These are phyloP conservation scores for Oligia latruncula DNA, from an alignment of 2,888 invertebrate genomes.

Conservation along the genomic window DNA sequence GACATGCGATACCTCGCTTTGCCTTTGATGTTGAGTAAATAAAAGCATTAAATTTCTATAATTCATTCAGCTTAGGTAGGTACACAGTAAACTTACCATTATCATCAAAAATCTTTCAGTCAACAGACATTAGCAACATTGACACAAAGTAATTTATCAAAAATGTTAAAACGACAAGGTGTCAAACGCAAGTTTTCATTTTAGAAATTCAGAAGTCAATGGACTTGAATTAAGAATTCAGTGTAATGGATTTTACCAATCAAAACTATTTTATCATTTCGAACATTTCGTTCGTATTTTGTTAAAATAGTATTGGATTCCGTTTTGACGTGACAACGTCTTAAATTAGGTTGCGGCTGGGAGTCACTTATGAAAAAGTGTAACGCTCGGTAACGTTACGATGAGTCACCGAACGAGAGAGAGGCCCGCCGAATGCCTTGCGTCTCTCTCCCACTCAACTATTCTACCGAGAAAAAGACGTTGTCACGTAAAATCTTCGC, in stretches of 20 bases:
- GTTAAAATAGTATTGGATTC: neutral
- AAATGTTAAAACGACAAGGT: neutral
- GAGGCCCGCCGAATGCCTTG: too few species aligned
- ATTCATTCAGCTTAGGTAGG: neutral
- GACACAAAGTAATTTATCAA: slow-evolving; percentile 9
- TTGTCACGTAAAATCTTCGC: too few species aligned
- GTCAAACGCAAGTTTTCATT: neutral
- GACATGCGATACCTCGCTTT: neutral
- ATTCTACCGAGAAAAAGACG: too few species aligned
- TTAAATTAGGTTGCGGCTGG: too few species aligned
- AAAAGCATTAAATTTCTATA: neutral
- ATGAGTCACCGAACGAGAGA: too few species aligned
- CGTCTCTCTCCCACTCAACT: too few species aligned
- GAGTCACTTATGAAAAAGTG: too few species aligned
- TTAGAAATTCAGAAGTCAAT: neutral
- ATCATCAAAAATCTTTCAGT: slow-evolving; percentile 1
- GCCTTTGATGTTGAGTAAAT: slow-evolving; percentile 3
- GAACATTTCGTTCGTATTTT: neutral
- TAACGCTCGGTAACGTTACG: too few species aligned
- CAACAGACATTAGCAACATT: slow-evolving; percentile 10
- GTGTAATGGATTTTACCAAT: too few species aligned
- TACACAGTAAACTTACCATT: neutral
- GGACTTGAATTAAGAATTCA: neutral
- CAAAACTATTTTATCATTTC: neutral
- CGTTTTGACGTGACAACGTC: too few species aligned